Evolutionary conservation across 2,888 invertebrate genomes (phyloP).

Genomic region (Cosmorhoe ocellata): DNA sequence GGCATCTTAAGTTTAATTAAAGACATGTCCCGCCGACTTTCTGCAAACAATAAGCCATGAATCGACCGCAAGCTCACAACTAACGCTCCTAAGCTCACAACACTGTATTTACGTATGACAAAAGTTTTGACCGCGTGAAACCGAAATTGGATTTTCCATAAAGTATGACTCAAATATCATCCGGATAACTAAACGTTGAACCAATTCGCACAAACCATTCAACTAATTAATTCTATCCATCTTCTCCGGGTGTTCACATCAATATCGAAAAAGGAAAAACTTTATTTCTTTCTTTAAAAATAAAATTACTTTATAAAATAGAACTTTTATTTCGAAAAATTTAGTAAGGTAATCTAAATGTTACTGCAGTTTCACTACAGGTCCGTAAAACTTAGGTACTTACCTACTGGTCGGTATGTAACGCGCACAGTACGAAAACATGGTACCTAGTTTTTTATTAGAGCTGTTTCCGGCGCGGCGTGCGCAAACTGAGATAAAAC

Average conservation of each 20-base stretch:
- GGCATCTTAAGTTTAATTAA: conserved; percentile 31
- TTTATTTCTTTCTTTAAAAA: no score
- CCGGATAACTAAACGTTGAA: background rate
- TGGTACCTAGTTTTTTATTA: conserved; percentile 78
- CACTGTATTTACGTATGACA: conserved; percentile 31
- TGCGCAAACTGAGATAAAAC: conserved; percentile 80
- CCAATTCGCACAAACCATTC: background rate
- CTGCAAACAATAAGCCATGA: conserved; percentile 31
- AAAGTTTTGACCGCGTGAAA: conserved; percentile 32
- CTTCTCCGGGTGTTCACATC: background rate
- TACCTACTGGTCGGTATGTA: conserved; percentile 30
- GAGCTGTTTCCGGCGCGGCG: conserved; percentile 71
- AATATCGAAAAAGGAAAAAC: no score
- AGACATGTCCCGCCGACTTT: conserved; percentile 27
- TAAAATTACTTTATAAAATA: no score
- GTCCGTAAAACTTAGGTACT: conserved; percentile 27
- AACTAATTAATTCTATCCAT: no score
- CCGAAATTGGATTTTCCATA: conserved; percentile 29
- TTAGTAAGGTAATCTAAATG: no score
- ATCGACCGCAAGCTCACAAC: conserved; percentile 25
- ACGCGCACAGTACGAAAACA: conserved; percentile 44
- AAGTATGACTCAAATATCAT: conserved; percentile 13
- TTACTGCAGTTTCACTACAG: conserved; percentile 7
- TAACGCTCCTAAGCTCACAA: conserved; percentile 27
- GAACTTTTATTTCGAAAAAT: no score